phyloP scores from a whole-genome alignment of 2,113 vertebrate genomes.

The Sakesphorus luctuosus region DNA sequence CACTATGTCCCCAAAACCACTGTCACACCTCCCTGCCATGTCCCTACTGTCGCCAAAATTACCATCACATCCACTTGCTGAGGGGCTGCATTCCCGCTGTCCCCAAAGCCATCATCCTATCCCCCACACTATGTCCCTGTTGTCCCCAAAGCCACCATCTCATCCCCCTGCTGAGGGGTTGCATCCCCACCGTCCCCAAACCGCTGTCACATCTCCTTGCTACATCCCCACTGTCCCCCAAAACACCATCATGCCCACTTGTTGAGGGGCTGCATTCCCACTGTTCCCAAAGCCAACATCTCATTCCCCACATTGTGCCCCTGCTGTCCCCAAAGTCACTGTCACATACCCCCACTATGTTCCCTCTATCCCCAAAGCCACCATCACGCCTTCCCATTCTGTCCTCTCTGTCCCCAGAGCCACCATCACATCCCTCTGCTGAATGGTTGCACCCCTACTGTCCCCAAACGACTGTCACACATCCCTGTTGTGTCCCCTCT shows the following conservation, averaged over 20 bases:
- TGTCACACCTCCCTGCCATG: too few species aligned
- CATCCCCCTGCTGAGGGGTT: neutral
- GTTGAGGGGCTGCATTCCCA: neutral
- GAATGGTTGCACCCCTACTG: too few species aligned
- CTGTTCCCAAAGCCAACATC: neutral
- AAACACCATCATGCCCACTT: neutral
- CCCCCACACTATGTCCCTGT: too few species aligned
- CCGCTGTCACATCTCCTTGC: too few species aligned
- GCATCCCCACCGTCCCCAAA: neutral
- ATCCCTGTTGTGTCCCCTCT: fast-evolving
- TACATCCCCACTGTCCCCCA: neutral
- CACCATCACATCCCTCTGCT: neutral
- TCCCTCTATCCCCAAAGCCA: neutral
- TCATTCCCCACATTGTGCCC: too few species aligned
- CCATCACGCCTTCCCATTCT: neutral
- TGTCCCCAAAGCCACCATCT: too few species aligned
- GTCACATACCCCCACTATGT: too few species aligned
- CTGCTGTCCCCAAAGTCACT: too few species aligned
- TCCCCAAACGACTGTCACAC: neutral
- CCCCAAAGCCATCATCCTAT: neutral
- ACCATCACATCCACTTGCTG: neutral
- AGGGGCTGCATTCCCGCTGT: neutral
- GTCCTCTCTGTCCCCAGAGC: neutral
- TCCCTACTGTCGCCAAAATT: neutral
- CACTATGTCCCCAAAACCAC: too few species aligned